Evolutionary conservation across 2,888 invertebrate genomes (phyloP), one percentile per base, ranked within the genome.

Genomic region (Lycaena phlaeas): DNA sequence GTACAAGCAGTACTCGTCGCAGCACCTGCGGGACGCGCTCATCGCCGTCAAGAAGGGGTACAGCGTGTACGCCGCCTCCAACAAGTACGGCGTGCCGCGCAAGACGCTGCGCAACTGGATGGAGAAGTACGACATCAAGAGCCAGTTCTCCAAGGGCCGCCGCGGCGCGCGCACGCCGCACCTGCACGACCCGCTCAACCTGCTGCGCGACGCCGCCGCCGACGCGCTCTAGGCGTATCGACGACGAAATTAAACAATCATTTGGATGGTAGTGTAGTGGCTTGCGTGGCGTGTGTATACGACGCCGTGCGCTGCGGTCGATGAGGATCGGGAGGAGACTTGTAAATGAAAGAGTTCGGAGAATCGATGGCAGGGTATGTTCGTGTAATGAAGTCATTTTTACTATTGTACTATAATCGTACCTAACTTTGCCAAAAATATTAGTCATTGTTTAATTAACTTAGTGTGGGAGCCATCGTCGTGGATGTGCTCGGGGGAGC

Each of bases 71-170:
- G 86, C 86, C 0, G 87, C 87, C 0, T 86, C 87, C 0, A 86
- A 86, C 44, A 85, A 86, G 28, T 87, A 75, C 45, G 86, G 86
- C 0, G 86, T 87, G 14, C 86, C 86, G 1, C 66, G 86, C 55
- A 87, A 87, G 42, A 87, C 87, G 17, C 59, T 87, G 14, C 56
- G 87, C 40, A 87, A 86, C 58, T 87, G 87, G 84, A 87, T 87
- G 86, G 86, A 86, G 39, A 85, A 87, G 43, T 86, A 86, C 45
- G 84, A 86, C 53, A 86, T 86, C 22, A 84, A 85, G 54, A 86
- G 86, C 51, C 85, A 85, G 57, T 85, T 84, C 50, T 85, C 85
- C 0, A 81, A 84, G 53, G 85, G 85, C 0, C 59, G 85, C 1
- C 72, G 85, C 1, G 85, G 85, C 0, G 58, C 76, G 1, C 59